Evolutionary conservation across 2,888 invertebrate species (phyloP).

Genomic region (Drosophila stalkeri): DNA sequence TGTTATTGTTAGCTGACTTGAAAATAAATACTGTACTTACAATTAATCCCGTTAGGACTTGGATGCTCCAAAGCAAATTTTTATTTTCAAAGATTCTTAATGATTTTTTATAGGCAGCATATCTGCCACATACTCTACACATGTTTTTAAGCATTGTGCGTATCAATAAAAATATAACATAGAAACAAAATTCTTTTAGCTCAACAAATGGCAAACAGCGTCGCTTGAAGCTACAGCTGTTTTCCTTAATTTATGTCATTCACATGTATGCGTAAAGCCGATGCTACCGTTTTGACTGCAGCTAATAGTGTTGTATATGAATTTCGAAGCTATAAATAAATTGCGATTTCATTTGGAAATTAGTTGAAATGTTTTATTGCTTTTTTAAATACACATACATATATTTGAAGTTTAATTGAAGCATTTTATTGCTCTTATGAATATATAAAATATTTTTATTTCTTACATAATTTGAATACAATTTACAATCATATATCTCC

Average conservation of each 20-base stretch:
- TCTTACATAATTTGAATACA: neutral
- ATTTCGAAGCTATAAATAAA: neutral
- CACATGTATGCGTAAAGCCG: conserved; percentile 23
- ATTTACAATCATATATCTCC: neutral
- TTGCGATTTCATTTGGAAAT: too few relatives aligned
- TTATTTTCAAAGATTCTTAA: conserved; percentile 44
- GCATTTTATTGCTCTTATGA: neutral
- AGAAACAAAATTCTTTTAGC: neutral
- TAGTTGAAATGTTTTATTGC: neutral
- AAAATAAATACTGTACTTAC: conserved; percentile 20
- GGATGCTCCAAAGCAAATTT: conserved; percentile 43
- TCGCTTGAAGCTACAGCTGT: conserved; percentile 29
- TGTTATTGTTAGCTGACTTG: neutral
- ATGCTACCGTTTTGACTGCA: neutral
- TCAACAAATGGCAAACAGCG: conserved; percentile 28
- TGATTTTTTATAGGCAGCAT: conserved; percentile 42
- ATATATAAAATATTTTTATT: neutral
- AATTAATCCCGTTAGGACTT: conserved; percentile 47
- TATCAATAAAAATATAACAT: conserved; percentile 4
- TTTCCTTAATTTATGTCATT: conserved; percentile 30
- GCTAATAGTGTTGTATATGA: conserved; percentile 19
- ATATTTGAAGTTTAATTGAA: neutral
- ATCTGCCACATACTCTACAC: conserved; percentile 50
- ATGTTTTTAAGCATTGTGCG: conserved; percentile 47
- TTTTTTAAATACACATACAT: neutral